These are phyloP conservation scores for Ameiurus melas DNA, from an alignment of 2,113 vertebrate genomes.

Conservation along the genomic window DNA sequence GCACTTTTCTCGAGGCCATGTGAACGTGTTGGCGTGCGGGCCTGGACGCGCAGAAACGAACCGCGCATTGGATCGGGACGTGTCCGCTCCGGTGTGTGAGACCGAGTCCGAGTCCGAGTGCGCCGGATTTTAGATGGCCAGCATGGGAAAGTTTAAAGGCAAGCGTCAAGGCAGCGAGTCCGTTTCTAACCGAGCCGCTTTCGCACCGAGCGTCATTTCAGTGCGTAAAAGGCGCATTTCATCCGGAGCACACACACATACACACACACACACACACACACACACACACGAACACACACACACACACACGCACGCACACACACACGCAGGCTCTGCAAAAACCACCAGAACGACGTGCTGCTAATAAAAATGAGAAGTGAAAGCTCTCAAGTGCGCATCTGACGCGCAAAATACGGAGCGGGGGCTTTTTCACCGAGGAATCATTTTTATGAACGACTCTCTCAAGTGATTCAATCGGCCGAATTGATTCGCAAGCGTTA, in stretches of 20 bases:
- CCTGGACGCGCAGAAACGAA: constrained; percentile 63
- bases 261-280: background rate
- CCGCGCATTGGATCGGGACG: constrained; percentile 71
- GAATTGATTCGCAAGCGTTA: background rate
- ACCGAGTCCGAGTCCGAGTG: constrained; percentile 46
- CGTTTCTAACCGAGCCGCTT: constrained; percentile 9
- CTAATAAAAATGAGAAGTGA: constrained; percentile 14
- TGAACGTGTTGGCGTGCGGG: constrained; percentile 65
- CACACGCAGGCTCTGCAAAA: background rate
- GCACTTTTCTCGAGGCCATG: constrained; percentile 74
- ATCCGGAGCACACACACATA: background rate
- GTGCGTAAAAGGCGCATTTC: constrained; percentile 31
- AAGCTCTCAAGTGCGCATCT: background rate
- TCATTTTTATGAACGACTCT: constrained; percentile 4
- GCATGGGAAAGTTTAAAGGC: constrained; percentile 48
- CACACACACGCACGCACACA: background rate
- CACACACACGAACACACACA: background rate
- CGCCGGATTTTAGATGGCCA: constrained; percentile 18
- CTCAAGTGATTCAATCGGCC: background rate
- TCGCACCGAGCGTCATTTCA: constrained; percentile 4
- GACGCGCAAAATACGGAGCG: background rate
- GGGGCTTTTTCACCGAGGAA: background rate
- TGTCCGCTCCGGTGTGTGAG: constrained; percentile 58
- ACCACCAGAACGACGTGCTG: background rate
- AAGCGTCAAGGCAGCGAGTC: constrained; percentile 40